These are phyloP conservation scores for Noctua janthina DNA, from an alignment of 2,888 invertebrate genomes.

Conservation along the genomic window DNA sequence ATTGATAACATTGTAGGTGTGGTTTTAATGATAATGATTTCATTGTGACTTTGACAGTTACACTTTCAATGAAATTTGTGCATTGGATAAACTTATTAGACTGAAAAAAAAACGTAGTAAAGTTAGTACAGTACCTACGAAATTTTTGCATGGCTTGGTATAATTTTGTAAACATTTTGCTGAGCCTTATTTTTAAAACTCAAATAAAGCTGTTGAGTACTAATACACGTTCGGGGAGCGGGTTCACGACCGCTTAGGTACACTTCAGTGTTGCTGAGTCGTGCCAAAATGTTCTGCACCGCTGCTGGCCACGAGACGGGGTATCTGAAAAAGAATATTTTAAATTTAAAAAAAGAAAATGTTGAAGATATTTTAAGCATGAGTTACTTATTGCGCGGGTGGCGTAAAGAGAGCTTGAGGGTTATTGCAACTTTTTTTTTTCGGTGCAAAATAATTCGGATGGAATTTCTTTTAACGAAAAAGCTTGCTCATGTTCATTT, in stretches of 20 bases:
- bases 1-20: slow-evolving; percentile 16
- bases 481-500: background rate
- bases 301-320: slow-evolving; percentile 69
- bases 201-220: slow-evolving; percentile 67
- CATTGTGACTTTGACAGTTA: background rate
- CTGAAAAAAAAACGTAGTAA: background rate
- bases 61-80: background rate
- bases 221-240: slow-evolving; percentile 69
- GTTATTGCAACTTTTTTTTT: slow-evolving; percentile 32
- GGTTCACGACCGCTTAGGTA: slow-evolving; percentile 78
- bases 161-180: slow-evolving; percentile 35
- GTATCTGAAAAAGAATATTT: slow-evolving; percentile 72
- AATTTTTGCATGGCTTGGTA: slow-evolving; percentile 10
- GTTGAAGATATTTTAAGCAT: slow-evolving; percentile 46
- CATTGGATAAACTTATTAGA: background rate
- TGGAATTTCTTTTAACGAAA: background rate
- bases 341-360: slow-evolving; percentile 56
- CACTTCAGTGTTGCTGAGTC: slow-evolving; percentile 73
- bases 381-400: slow-evolving; percentile 51
- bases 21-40: background rate
- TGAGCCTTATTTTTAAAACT: slow-evolving; percentile 62
- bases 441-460: background rate
- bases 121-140: slow-evolving; percentile 1
- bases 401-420: slow-evolving; percentile 12
- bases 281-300: slow-evolving; percentile 77